Percentiles rank a stretch among this genome's conserved stretches.
phyloP scores from a whole-genome alignment of 1,140 invertebrate species.

The Lerema accius region DNA sequence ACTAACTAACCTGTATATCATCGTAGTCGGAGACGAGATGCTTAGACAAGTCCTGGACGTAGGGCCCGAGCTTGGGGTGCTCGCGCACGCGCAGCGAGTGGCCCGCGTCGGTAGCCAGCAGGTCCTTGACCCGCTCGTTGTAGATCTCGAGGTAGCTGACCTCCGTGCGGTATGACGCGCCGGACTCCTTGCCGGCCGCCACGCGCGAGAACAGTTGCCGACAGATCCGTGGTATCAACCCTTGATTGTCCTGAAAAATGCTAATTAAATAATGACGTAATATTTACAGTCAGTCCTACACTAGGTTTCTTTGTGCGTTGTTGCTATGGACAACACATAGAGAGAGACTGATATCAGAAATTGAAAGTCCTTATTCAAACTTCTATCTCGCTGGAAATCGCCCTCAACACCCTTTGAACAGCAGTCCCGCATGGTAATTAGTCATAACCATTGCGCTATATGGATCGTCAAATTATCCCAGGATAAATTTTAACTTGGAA shows the following conservation, averaged over 20 bases:
- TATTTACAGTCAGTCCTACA: too few species aligned
- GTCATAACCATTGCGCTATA: too few species aligned
- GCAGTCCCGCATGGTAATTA: too few species aligned
- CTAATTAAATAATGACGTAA: too few species aligned
- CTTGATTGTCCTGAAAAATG: conserved; percentile 88
- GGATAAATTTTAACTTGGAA: too few species aligned
- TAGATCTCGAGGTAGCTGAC: conserved; percentile 96
- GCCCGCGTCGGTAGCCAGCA: conserved; percentile 87
- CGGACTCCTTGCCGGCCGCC: conserved; percentile 90
- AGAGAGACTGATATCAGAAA: too few species aligned
- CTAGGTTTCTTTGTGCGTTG: too few species aligned
- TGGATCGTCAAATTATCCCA: too few species aligned
- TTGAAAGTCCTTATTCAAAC: too few species aligned
- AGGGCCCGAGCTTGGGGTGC: conserved; percentile 95
- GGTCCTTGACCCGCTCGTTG: conserved; percentile 95
- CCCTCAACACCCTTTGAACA: too few species aligned
- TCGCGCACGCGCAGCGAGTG: conserved; percentile 94
- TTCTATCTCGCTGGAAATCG: too few species aligned
- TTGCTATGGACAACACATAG: too few species aligned
- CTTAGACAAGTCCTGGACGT: conserved; percentile 95
- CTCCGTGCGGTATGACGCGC: conserved; percentile 92
- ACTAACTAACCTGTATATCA: conserved; percentile 87
- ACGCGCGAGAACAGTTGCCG: conserved; percentile 89
- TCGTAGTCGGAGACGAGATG: conserved; percentile 94
- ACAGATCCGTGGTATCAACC: conserved; percentile 94